phyloP scores from a whole-genome alignment of 2,797 vertebrate species.

The Gymnopithys bicolor region DNA sequence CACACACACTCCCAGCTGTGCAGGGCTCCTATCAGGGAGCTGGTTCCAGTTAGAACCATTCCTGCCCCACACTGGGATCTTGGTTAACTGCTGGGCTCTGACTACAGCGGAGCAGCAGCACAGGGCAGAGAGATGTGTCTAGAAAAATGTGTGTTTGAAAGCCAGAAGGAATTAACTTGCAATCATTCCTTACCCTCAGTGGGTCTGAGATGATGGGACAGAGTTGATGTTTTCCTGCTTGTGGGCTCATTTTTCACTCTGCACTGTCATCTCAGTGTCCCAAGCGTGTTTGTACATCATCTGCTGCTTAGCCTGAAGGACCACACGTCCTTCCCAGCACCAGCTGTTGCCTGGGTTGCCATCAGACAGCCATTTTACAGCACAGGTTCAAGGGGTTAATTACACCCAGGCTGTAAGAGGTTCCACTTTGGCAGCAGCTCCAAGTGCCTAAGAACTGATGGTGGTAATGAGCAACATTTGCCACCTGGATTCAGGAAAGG shows the following conservation, averaged over 20 bases:
- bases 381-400: slow-evolving; percentile 3
- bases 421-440: background rate
- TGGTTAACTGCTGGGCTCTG: background rate
- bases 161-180: background rate
- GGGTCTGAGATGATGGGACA: background rate
- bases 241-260: slow-evolving; percentile 11
- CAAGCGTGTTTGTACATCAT: background rate
- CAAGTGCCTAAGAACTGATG: background rate
- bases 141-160: background rate
- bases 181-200: background rate
- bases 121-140: background rate
- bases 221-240: background rate
- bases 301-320: background rate
- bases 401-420: background rate
- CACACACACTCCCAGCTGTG: background rate
- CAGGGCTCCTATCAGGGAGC: background rate
- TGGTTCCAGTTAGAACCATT: background rate
- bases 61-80: background rate
- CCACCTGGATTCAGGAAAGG: slow-evolving; percentile 34
- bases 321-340: background rate
- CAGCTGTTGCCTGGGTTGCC: slow-evolving; percentile 40
- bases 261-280: background rate
- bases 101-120: background rate
- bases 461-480: slow-evolving; percentile 3
- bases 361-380: background rate